These are phyloP conservation scores for Chaunax sp. DNA, from an alignment of 2,797 vertebrate genomes.

Conservation along the genomic window DNA sequence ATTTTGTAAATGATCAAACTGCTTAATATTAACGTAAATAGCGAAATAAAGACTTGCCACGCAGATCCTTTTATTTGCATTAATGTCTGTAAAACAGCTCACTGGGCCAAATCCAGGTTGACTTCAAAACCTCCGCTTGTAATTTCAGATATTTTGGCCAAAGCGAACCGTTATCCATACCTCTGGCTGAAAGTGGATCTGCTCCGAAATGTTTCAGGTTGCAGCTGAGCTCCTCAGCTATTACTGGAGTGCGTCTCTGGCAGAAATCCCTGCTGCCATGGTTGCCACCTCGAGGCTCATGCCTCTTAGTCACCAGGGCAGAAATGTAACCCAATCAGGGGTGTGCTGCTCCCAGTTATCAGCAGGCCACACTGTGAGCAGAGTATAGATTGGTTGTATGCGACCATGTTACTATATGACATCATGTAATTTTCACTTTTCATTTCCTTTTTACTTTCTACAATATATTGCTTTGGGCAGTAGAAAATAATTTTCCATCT, in stretches of 20 bases:
- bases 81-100: slow-evolving; percentile 12
- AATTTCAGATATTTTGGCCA: slow-evolving; percentile 49
- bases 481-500: slow-evolving; percentile 11
- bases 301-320: slow-evolving; percentile 75
- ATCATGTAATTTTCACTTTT: slow-evolving; percentile 41
- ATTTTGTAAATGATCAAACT: not conserved
- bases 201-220: slow-evolving; percentile 72
- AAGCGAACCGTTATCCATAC: slow-evolving; percentile 33
- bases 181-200: slow-evolving; percentile 67
- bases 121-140: slow-evolving; percentile 28
- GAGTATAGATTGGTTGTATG: slow-evolving; percentile 32
- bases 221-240: slow-evolving; percentile 73
- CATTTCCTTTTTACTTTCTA: slow-evolving; percentile 16
- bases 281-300: slow-evolving; percentile 71
- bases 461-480: slow-evolving; percentile 16
- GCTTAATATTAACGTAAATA: no score
- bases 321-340: slow-evolving; percentile 80
- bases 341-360: slow-evolving; percentile 58
- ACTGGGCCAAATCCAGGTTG: slow-evolving; percentile 33
- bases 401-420: slow-evolving; percentile 3
- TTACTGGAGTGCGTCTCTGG: slow-evolving; percentile 74
- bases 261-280: slow-evolving; percentile 73
- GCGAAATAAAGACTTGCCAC: no score
- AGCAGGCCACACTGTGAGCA: slow-evolving; percentile 38
- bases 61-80: not conserved